These are phyloP conservation scores for Plutomurus gul DNA, from an alignment of 1,140 invertebrate genomes.

Conservation along the genomic window DNA sequence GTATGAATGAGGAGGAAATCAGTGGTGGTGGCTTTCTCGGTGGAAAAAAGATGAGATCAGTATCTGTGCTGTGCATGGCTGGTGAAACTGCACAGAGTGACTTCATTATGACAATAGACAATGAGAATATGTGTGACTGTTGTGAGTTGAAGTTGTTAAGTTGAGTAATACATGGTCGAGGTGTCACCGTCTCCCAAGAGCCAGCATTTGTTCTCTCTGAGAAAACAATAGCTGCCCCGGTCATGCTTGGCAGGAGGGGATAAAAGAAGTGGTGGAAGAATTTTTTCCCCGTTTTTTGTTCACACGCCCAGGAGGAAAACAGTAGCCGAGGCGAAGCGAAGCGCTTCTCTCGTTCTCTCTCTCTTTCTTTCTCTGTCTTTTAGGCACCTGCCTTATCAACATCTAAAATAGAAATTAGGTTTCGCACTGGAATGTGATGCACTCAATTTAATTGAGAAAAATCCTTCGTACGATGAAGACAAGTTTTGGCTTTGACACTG, in stretches of 20 bases:
- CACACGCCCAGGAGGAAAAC: background rate
- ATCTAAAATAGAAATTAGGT: constrained; percentile 45
- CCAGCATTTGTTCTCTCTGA: background rate
- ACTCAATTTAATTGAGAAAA: constrained; percentile 19
- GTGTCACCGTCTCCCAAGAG: too few species aligned
- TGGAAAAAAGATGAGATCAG: too few species aligned
- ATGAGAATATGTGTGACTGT: too few species aligned
- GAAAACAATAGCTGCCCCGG: background rate
- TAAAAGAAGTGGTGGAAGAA: background rate
- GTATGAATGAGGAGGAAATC: too few species aligned
- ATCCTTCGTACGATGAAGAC: background rate
- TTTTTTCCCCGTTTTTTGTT: constrained; percentile 16
- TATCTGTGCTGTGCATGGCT: too few species aligned
- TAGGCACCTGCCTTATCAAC: constrained; percentile 32
- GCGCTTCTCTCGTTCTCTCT: too few species aligned
- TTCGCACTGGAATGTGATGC: constrained; percentile 37
- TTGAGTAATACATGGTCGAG: too few species aligned
- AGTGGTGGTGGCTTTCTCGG: too few species aligned
- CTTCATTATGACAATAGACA: too few species aligned
- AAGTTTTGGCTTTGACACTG: constrained; percentile 21
- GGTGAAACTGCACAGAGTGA: too few species aligned
- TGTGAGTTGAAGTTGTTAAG: too few species aligned
- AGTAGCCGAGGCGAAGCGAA: constrained; percentile 13
- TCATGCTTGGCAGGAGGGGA: background rate
- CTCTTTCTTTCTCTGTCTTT: too few species aligned